Percentiles rank a stretch among this genome's conserved stretches.
Conservation (phyloP, 2,797 vertebrate genomes). For the Channallabes apus region DNA sequence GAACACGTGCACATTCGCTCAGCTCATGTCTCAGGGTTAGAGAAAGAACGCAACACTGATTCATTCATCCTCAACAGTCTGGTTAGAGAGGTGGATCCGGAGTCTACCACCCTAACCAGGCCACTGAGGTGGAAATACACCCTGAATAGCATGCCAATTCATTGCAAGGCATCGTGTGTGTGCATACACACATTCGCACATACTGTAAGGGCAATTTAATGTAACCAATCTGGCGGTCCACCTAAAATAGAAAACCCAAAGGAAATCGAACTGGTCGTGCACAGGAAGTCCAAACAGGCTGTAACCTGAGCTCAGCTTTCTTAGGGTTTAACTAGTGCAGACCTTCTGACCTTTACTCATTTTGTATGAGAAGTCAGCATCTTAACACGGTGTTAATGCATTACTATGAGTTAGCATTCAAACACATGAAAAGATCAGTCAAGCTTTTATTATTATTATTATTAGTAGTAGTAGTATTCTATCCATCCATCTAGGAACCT, state of each 20-base stretch:
- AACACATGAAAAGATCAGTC: neutral
- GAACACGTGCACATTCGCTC: neutral
- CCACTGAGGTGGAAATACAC: neutral
- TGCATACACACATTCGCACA: neutral
- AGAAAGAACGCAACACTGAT: neutral
- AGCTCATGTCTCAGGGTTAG: neutral
- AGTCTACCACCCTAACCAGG: neutral
- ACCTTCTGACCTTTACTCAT: neutral
- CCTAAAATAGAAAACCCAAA: neutral
- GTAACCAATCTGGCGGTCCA: neutral
- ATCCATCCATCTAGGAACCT: no score
- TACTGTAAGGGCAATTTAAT: neutral
- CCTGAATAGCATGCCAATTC: neutral
- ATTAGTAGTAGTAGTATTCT: no score
- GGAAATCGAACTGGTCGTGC: neutral
- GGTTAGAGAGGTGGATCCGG: neutral
- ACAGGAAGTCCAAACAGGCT: neutral
- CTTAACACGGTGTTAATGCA: neutral
- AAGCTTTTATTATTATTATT: no score
- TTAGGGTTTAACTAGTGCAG: neutral
- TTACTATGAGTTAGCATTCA: neutral
- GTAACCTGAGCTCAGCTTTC: neutral
- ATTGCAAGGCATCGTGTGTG: neutral
- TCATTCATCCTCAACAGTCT: neutral
- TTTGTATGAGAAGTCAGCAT: neutral